Conservation (phyloP, 1,140 invertebrate genomes). For the Archivesica marissinica region DNA sequence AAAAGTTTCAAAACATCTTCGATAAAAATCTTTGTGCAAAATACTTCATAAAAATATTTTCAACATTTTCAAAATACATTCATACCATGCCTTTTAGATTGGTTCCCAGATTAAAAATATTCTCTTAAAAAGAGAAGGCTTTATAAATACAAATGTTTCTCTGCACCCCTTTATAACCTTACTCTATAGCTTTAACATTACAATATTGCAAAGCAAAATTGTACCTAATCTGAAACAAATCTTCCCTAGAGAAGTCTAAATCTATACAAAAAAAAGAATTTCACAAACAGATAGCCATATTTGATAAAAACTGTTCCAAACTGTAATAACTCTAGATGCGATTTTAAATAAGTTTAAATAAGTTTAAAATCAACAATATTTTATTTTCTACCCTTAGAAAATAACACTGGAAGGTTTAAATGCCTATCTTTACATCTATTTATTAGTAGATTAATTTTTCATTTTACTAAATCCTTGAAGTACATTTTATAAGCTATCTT, state of each 20-base stretch:
- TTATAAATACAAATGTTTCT: constrained; percentile 14
- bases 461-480: constrained; percentile 22
- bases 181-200: not conserved
- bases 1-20: not conserved
- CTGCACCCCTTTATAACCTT: not conserved
- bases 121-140: not conserved
- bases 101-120: not conserved
- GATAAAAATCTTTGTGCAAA: constrained; percentile 8
- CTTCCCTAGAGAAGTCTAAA: not conserved
- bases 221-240: not conserved
- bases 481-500: not conserved
- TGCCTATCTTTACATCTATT: not conserved
- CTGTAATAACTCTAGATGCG: not conserved
- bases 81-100: not conserved
- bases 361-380: constrained; percentile 10
- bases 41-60: not conserved
- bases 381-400: constrained; percentile 17
- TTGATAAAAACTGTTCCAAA: not conserved
- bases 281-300: constrained; percentile 12
- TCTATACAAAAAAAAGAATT: not conserved
- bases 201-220: constrained; percentile 37
- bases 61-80: not conserved
- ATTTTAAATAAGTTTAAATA: constrained; percentile 1
- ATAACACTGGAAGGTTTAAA: not conserved
- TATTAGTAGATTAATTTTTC: constrained; percentile 17